Base-by-base conservation (phyloP, 2,888 invertebrate genomes). In the Erebia epiphron region DNA sequence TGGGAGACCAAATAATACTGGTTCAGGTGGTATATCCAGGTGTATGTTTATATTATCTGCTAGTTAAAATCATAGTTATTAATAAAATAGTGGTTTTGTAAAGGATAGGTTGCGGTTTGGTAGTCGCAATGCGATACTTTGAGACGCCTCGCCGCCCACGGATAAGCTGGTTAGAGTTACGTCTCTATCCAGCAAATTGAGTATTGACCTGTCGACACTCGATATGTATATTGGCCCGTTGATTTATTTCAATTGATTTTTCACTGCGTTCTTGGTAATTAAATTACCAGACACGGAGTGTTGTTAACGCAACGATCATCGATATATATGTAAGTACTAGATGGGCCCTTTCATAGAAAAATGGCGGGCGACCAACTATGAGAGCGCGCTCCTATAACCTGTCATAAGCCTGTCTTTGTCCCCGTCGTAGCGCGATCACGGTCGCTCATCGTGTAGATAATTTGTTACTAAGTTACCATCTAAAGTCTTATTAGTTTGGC, bases 71-170 rank as follows among this genome's bases (percentile, higher is more conserved):
- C 18, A 21, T 77, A 68, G 21, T 54, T 52, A 72, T 71, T 18
- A 66, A 66, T 68, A 56, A 54, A 16, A 14, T n/a, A 49, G 49
- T 26, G 70, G 58, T 81, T 75, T 77, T 80, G 86, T 85, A 83
- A 86, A 79, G 79, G 82, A 87, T 88, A 87, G 82, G 81, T 83
- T 87, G 88, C 80, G 87, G 86, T 87, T 80, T 76, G 77, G 76
- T 79, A 75, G 77, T 67, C 75, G 87, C 86, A 87, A 87, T 80
- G 66, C 77, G 85, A 88, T 86, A 85, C 78, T 75, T 49, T 77
- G 83, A 80, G 81, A 82, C 84, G 84, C 82, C 78, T 82, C 85
- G 80, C 81, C 85, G 82, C 84, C 83, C 87, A 83, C 83, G 80
- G 77, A 80, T 78, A 76, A 78, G 79, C 82, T 78, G 81, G 82